A percentile compares a stretch with the other conserved stretches of the same genome.
Evolutionary conservation across 2,113 vertebrate species (phyloP).

Genomic region (Poeciliopsis occidentalis): DNA sequence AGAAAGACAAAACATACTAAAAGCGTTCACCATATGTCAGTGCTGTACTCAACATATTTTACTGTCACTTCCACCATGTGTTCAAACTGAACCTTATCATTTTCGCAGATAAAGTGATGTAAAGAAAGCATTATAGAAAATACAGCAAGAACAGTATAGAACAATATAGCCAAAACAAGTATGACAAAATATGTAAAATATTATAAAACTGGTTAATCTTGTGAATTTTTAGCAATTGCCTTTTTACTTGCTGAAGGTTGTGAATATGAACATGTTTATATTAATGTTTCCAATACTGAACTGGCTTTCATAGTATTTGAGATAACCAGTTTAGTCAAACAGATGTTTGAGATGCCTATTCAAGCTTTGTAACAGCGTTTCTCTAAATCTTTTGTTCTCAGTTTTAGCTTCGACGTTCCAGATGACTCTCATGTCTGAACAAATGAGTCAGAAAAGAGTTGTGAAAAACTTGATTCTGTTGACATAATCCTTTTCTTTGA

Average conservation of each 20-base stretch:
- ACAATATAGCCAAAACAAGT: background rate
- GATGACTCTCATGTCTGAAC: background rate
- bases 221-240: too few relatives aligned
- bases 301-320: background rate
- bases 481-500: background rate
- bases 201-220: background rate
- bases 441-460: background rate
- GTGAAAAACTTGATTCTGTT: background rate
- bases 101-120: background rate
- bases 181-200: background rate
- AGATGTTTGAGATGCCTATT: background rate
- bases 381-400: background rate
- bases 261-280: background rate
- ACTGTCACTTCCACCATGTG: background rate
- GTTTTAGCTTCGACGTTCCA: background rate
- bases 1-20: conserved; percentile 65
- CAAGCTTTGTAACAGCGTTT: background rate
- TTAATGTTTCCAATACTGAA: background rate
- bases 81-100: background rate
- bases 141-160: background rate
- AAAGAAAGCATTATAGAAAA: background rate
- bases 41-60: background rate
- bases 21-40: background rate
- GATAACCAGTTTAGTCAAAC: background rate
- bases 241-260: too few relatives aligned